Evolutionary conservation across 2,888 invertebrate species (phyloP), one percentile per base, ranked within the genome.

Genomic region (Caradrina clavipalpis): DNA sequence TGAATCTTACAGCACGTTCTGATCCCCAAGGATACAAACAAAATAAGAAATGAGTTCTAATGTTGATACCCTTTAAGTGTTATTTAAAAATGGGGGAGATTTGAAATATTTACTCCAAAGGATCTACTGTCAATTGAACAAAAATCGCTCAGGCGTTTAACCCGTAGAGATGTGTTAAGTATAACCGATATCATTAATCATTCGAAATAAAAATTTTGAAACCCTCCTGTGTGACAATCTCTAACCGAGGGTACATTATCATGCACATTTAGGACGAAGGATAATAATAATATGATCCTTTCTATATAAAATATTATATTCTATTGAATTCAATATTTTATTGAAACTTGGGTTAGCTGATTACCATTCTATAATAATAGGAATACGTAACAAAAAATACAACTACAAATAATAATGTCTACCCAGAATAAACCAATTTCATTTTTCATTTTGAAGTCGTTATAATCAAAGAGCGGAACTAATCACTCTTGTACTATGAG

Each of bases 121-220:
- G 90, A 92, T 90, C 85, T 87, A 83, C 89, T 91, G 90, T 92
- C 94, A 92, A 93, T 93, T 92, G 91, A 91, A 92, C 88, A 89
- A 90, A 92, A 92, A 92, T 93, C 92, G 88, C 88, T 91, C 89
- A 89, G 85, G 88, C 88, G 90, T 88, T 90, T 89, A 92, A 91
- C 85, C 73, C 85, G 65, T 67, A 73, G 84, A 85, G 66, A 85
- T 76, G 81, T 78, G 85, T 81, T 85, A 85, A 83, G 76, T 83
- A 72, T 62, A 65, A 76, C 88, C 86, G 82, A 83, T 83, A 87
- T 93, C 95, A 95, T 95, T 94, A 94, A 95, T 95, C 95, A 96
- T 95, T 86, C 86, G 69, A 86, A 75, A 90, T 91, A 90, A 89
- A 87, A 87, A 84, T 78, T 81, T 88, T 85, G 84, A 89, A 84